Evolutionary conservation across 2,888 invertebrate genomes (phyloP).

Genomic region (Lasioglossum pauxillum): DNA sequence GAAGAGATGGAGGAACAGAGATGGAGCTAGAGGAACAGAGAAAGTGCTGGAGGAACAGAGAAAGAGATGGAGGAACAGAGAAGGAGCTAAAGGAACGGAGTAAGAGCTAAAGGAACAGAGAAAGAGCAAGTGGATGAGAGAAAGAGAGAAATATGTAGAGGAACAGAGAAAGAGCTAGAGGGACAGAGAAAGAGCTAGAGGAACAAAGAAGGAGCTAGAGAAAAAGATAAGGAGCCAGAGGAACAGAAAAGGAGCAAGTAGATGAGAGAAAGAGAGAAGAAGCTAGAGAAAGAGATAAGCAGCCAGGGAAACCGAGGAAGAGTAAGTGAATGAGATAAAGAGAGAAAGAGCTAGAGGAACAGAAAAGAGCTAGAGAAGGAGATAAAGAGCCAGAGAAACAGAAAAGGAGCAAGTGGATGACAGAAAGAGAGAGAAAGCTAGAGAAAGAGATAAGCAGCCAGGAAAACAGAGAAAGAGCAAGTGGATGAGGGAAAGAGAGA

Average conservation of each 20-base stretch:
- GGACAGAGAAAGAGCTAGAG: neutral
- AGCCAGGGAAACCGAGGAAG: neutral
- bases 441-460: too few species aligned
- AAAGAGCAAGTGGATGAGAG: neutral
- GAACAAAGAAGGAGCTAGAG: too few species aligned
- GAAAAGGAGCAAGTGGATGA: neutral
- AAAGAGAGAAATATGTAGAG: slow-evolving; percentile 13
- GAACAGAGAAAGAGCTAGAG: neutral
- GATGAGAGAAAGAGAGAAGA: neutral
- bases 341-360: neutral
- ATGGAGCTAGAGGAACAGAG: too few species aligned
- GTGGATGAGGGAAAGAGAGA: neutral
- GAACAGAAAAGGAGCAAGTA: neutral
- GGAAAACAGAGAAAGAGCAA: neutral
- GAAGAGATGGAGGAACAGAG: too few species aligned
- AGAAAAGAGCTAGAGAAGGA: too few species aligned
- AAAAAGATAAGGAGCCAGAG: neutral
- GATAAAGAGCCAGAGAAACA: neutral
- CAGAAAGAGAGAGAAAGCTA: neutral
- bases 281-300: too few species aligned
- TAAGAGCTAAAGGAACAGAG: too few species aligned
- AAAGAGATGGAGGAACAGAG: too few species aligned
- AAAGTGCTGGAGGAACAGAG: too few species aligned
- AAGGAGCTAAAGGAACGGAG: too few species aligned
- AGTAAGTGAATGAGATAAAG: too few species aligned